These are phyloP conservation scores for Cassiopea andromeda DNA, from an alignment of 30 jellyfish, hydroid and myxozoan species.

Conservation along the genomic window DNA sequence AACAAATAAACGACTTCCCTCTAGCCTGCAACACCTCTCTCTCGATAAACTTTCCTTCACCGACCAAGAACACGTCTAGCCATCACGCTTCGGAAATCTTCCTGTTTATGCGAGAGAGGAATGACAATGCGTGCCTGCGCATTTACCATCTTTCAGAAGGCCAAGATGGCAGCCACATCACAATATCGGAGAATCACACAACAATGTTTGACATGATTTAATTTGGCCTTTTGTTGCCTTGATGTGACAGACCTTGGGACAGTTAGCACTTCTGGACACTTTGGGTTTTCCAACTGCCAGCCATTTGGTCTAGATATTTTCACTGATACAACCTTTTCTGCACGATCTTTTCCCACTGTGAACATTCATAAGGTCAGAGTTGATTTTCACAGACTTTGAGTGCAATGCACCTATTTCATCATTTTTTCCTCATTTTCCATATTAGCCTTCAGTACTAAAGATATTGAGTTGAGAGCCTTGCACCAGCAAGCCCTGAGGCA, in stretches of 20 bases:
- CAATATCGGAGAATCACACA: too few species aligned
- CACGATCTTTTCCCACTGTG: slow-evolving; percentile 18
- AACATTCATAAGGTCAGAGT: slow-evolving; percentile 35
- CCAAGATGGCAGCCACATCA: too few species aligned
- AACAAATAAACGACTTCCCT: too few species aligned
- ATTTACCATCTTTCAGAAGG: too few species aligned
- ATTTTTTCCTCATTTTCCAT: not conserved
- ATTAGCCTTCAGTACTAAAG: not conserved
- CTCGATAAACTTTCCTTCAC: too few species aligned
- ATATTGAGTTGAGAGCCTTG: slow-evolving; percentile 21
- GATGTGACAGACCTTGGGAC: slow-evolving; percentile 6
- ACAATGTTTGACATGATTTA: slow-evolving; percentile 7
- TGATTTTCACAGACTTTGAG: not conserved
- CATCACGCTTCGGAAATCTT: too few species aligned
- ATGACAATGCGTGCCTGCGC: too few species aligned
- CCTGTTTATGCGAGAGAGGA: too few species aligned
- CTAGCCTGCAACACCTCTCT: too few species aligned
- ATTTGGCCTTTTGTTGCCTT: slow-evolving; percentile 12
- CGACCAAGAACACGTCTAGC: too few species aligned
- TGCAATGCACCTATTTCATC: slow-evolving; percentile 2
- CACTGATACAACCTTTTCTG: slow-evolving; percentile 43
- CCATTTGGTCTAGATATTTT: slow-evolving; percentile 30
- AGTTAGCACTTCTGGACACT: slow-evolving; percentile 6
- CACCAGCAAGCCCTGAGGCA: slow-evolving; percentile 47
- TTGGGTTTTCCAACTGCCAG: slow-evolving; percentile 31